Evolutionary conservation across 2,113 vertebrate species (phyloP).

Genomic region (Redunca redunca): DNA sequence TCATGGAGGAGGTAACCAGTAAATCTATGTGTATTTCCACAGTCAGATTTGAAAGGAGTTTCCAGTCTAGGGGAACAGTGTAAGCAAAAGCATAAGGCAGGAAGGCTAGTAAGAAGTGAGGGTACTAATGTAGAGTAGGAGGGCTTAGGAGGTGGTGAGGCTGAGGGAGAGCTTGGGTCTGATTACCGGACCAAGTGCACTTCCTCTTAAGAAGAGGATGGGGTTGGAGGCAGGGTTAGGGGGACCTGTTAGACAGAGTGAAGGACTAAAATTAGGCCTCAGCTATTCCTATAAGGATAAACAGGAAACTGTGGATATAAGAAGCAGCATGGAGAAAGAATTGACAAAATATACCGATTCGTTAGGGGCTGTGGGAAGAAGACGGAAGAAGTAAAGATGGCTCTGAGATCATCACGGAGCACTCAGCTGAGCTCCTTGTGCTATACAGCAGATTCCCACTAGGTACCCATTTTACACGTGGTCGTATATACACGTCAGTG

Average conservation of each 20-base stretch:
- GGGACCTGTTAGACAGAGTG: background rate
- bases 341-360: background rate
- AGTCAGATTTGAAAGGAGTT: background rate
- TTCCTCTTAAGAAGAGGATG: background rate
- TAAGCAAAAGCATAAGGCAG: background rate
- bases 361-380: background rate
- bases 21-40: background rate
- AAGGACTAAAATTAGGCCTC: background rate
- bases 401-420: background rate
- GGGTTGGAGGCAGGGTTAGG: background rate
- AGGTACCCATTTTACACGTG: background rate
- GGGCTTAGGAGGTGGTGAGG: background rate
- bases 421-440: background rate
- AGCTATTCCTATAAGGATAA: background rate
- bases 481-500: rapidly evolving
- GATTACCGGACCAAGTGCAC: background rate
- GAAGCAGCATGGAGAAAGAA: background rate
- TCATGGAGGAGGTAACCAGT: background rate
- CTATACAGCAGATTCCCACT: background rate
- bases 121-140: background rate
- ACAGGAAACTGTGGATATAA: background rate
- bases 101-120: background rate
- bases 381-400: background rate
- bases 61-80: background rate
- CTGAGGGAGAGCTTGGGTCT: background rate